A percentile compares a stretch with the other conserved stretches of the same genome.
These are phyloP conservation scores for Columba livia DNA, from an alignment of 2,113 vertebrate species.

Conservation along the genomic window DNA sequence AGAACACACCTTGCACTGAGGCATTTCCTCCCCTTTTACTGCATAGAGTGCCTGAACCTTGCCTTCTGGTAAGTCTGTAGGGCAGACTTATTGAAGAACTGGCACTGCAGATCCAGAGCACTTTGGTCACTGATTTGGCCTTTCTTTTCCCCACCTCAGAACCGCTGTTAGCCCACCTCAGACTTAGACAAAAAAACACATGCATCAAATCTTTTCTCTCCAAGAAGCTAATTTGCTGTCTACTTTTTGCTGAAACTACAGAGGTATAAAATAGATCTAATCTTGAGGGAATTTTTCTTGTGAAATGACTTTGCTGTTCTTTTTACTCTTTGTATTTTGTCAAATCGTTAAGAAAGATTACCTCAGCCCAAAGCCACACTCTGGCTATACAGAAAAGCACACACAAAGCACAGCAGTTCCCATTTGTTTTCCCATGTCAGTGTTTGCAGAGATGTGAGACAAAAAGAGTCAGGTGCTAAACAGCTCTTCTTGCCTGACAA, in stretches of 20 bases:
- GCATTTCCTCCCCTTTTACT: background rate
- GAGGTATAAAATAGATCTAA: background rate
- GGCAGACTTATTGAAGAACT: background rate
- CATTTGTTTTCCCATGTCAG: background rate
- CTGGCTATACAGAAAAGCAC: background rate
- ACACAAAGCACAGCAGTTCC: background rate
- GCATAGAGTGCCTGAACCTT: background rate
- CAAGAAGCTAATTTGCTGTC: background rate
- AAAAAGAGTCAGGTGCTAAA: background rate
- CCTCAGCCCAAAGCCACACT: background rate
- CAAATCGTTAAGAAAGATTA: background rate
- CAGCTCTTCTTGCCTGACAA: fast-evolving
- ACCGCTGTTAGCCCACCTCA: background rate
- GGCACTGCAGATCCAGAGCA: background rate
- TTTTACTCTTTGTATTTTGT: background rate
- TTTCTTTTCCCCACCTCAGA: background rate
- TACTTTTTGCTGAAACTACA: background rate
- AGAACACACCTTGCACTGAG: background rate
- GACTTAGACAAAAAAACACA: background rate
- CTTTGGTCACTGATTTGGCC: background rate
- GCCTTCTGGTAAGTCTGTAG: background rate
- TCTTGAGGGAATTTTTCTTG: background rate
- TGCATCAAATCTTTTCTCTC: background rate
- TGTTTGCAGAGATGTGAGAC: background rate
- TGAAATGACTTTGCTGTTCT: background rate